These are phyloP conservation scores for Drosophila ochracea DNA, from an alignment of 2,888 invertebrate species.

Conservation along the genomic window DNA sequence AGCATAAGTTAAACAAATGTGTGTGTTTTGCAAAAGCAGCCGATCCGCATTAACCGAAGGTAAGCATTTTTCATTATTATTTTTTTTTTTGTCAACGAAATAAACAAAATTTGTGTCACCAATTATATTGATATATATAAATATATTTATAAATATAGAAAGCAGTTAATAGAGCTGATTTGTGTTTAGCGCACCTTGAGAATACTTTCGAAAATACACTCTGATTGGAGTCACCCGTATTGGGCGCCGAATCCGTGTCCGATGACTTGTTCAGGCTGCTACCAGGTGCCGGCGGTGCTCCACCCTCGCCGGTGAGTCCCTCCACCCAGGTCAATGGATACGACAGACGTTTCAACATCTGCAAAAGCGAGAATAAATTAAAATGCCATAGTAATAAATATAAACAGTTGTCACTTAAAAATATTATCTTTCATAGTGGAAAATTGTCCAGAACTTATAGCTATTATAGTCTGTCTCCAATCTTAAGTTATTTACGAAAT, in stretches of 20 bases:
- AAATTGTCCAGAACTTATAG: background rate
- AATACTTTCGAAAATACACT: slow-evolving; percentile 96
- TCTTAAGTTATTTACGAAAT: background rate
- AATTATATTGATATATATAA: slow-evolving; percentile 53
- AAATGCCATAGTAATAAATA: too few relatives aligned
- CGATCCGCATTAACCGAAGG: slow-evolving; percentile 80
- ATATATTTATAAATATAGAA: background rate
- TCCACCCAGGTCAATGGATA: slow-evolving; percentile 97
- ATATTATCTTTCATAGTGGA: background rate
- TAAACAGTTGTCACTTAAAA: background rate
- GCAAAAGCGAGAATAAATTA: slow-evolving; percentile 62
- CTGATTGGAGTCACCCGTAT: slow-evolving; percentile 87
- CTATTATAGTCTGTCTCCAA: background rate
- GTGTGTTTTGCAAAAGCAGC: slow-evolving; percentile 68
- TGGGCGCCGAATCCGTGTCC: slow-evolving; percentile 85
- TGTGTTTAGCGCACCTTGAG: slow-evolving; percentile 89
- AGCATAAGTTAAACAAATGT: slow-evolving; percentile 57
- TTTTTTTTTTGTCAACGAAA: slow-evolving; percentile 58
- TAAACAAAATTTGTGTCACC: slow-evolving; percentile 66
- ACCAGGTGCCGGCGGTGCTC: slow-evolving; percentile 85
- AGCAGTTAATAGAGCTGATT: slow-evolving; percentile 20
- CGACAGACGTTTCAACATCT: slow-evolving; percentile 96
- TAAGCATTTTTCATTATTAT: slow-evolving; percentile 59
- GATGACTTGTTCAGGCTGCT: slow-evolving; percentile 85
- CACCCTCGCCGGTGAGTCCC: slow-evolving; percentile 91